Evolutionary conservation across 1,140 invertebrate species (phyloP).

Genomic region (Philotrypesis tridentata): DNA sequence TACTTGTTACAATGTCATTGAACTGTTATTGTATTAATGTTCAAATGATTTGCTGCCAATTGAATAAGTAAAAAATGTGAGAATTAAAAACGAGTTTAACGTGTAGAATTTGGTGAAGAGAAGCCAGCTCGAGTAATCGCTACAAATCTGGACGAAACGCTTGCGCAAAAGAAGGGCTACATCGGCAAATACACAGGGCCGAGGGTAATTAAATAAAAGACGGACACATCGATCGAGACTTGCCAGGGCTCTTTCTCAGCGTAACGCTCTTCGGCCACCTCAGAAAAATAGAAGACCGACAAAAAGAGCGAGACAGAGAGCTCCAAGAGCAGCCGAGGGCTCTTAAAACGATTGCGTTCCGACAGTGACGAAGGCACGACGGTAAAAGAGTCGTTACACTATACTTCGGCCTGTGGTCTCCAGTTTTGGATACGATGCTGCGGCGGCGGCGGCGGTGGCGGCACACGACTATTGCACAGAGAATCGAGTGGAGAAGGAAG

Average conservation of each 20-base stretch:
- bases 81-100: too few species aligned
- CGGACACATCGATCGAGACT: background rate
- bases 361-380: constrained; percentile 38
- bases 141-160: too few species aligned
- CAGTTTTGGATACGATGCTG: constrained; percentile 27
- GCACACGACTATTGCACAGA: constrained; percentile 11
- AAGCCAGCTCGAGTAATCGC: too few species aligned
- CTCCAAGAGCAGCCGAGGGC: constrained; percentile 9
- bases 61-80: too few species aligned
- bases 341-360: constrained; percentile 43
- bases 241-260: background rate
- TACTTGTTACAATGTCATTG: too few species aligned
- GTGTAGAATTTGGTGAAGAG: too few species aligned
- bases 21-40: too few species aligned
- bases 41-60: too few species aligned
- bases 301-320: background rate
- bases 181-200: too few species aligned
- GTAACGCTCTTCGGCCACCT: background rate
- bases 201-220: constrained; percentile 1
- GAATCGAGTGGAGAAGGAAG: background rate
- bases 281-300: background rate
- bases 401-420: background rate
- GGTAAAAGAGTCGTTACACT: constrained; percentile 44
- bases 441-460: too few species aligned
- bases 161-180: too few species aligned